These are phyloP conservation scores for Myotis findleyi DNA, from an alignment of 2,797 vertebrate species.

Conservation along the genomic window DNA sequence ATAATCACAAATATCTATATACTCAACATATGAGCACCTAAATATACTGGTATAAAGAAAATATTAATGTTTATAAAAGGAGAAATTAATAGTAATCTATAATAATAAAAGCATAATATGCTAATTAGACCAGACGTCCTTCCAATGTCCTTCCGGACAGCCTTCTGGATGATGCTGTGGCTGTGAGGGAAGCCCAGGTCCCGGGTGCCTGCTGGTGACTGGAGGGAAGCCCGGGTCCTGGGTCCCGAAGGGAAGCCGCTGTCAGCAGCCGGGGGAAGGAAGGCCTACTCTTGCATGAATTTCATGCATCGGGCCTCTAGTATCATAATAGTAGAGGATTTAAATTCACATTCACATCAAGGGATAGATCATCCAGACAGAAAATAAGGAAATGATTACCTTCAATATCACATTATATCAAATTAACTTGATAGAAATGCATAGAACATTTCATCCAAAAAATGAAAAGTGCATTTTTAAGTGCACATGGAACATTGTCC, in stretches of 20 bases:
- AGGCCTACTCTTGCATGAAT: too few species aligned
- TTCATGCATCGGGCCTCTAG: not conserved
- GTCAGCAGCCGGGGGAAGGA: too few species aligned
- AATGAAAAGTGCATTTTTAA: not conserved
- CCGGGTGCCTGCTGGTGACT: too few species aligned
- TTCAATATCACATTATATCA: not conserved
- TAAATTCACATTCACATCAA: not conserved
- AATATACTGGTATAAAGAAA: not conserved
- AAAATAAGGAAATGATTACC: not conserved
- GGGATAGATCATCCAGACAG: not conserved
- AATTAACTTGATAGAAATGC: not conserved
- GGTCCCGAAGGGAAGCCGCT: too few species aligned
- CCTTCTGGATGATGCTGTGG: too few species aligned
- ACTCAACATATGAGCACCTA: not conserved
- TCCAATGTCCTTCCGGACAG: too few species aligned
- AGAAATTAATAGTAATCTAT: not conserved
- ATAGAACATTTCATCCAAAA: not conserved
- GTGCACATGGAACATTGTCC: not conserved
- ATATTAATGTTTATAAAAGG: not conserved
- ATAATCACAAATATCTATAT: not conserved
- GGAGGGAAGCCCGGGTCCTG: too few species aligned
- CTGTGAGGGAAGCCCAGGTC: too few species aligned
- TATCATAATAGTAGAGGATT: not conserved
- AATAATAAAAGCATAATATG: too few species aligned
- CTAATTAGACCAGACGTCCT: too few species aligned